Conservation (phyloP, 2,797 vertebrate species). For the Liasis olivaceus region DNA sequence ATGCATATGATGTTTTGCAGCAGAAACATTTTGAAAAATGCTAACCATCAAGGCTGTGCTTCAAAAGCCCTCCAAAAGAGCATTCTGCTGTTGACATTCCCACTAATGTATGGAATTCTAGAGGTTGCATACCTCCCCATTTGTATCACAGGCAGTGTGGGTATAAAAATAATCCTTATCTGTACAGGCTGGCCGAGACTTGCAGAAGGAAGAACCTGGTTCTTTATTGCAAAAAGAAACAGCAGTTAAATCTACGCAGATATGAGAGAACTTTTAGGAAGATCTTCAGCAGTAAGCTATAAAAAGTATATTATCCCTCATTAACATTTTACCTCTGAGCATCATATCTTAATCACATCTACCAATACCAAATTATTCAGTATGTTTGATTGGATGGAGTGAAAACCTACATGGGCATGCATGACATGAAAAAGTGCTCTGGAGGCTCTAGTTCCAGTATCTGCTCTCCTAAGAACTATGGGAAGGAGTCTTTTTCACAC, state of each 20-base stretch:
- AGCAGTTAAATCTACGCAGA: neutral
- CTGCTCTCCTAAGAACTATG: neutral
- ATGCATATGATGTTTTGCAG: neutral
- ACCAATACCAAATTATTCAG: neutral
- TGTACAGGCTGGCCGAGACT: constrained; percentile 83
- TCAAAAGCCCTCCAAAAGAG: neutral
- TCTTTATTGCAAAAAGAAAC: constrained; percentile 71
- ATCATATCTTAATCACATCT: neutral
- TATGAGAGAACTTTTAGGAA: neutral
- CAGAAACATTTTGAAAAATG: neutral
- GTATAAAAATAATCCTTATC: constrained; percentile 93
- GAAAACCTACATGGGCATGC: too few species aligned
- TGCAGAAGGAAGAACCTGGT: constrained; percentile 84
- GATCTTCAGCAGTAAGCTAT: neutral
- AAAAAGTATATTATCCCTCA: neutral
- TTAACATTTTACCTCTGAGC: neutral
- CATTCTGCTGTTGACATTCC: neutral
- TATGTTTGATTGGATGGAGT: neutral
- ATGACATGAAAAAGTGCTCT: too few species aligned
- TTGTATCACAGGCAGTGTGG: constrained; percentile 86
- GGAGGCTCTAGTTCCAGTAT: neutral
- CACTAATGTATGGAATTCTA: neutral
- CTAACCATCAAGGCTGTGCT: neutral
- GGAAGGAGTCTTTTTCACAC: neutral
- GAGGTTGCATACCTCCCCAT: constrained; percentile 79